Base-by-base conservation (phyloP, 2,113 vertebrate genomes). In the Choloepus hoffmanni region DNA sequence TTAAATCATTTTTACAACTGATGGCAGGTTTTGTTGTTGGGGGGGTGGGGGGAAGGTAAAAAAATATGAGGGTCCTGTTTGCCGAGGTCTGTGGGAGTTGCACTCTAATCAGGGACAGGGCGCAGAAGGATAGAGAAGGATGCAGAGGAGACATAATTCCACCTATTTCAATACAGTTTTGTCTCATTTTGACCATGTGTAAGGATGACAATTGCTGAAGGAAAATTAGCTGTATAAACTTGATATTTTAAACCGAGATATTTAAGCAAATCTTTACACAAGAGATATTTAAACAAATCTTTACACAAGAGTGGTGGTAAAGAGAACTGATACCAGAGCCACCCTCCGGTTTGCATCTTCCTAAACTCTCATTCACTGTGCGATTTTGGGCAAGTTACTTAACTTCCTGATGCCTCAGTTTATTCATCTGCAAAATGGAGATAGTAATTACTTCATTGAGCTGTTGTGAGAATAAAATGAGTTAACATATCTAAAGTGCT, bases 181-280 rank as follows among this genome's bases (percentile, higher is more conserved):
- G 24, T 33, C 43, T 87, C 58, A 76, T 43, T 84, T 70, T 79
- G 67, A 70, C 11, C 5, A 7, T 13, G 16, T 12, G 2, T 23
- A 85, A 40, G 8, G 30, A 33, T 78, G 16, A 23, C 21, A 77
- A 12, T 26, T 70, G 48, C 36, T 82, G 7, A 85, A 82, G 28
- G n/a, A 28, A 43, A 85, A 78, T 60, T n/a, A 90, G 10, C 6
- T 15, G 2, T 62, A 28, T 58, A 58, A 70, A 63, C 15, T 10
- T 85, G 43, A 19, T 81, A 53, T 84, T 96, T 90, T 67, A 95
- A 93, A n/a, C 7, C 18, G 70, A 94, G 60, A 3, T 78, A 28
- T 21, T 45, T 90, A 40, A 53, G 7, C 23, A 87, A 58, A 79
- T 93, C n/a, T 79, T 13, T 73, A 7, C 45, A 53, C 1, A 58